Evolutionary conservation across 2,888 invertebrate genomes (phyloP).

Genomic region (Phalera bucephala): DNA sequence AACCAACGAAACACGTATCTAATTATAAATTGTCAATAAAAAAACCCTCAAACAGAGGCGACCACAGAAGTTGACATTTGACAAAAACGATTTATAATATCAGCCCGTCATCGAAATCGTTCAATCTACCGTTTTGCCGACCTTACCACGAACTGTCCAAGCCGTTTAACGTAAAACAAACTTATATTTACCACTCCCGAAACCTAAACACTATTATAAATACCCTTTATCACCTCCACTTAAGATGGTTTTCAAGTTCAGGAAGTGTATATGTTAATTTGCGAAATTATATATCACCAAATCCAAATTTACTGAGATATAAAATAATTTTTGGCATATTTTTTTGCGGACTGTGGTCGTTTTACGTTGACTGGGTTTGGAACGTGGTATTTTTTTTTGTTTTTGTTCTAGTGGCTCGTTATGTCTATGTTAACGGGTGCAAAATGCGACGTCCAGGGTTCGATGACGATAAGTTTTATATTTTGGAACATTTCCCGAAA

Average conservation of each 20-base stretch:
- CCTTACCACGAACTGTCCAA: slow-evolving; percentile 80
- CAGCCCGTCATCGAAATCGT: slow-evolving; percentile 70
- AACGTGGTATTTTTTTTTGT: slow-evolving; percentile 7
- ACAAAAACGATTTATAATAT: slow-evolving; percentile 75
- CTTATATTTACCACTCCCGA: slow-evolving; percentile 15
- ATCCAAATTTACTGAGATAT: slow-evolving; percentile 71
- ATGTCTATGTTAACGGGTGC: too few relatives aligned
- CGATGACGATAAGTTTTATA: too few relatives aligned
- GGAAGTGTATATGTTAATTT: too few relatives aligned
- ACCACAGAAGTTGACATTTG: slow-evolving; percentile 81
- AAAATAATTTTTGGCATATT: slow-evolving; percentile 56
- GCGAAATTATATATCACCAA: slow-evolving; percentile 67
- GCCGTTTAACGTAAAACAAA: slow-evolving; percentile 56
- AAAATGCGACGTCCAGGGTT: too few relatives aligned
- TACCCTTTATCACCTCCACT: slow-evolving; percentile 26
- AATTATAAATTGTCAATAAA: too few relatives aligned
- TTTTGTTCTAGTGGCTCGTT: too few relatives aligned
- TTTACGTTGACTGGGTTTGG: slow-evolving; percentile 36
- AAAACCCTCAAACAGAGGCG: slow-evolving; percentile 46
- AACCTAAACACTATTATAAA: slow-evolving; percentile 13
- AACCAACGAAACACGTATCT: too few relatives aligned
- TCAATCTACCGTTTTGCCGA: slow-evolving; percentile 76
- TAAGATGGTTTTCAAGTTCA: too few relatives aligned
- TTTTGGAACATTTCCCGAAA: too few relatives aligned
- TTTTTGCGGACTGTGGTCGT: slow-evolving; percentile 33